A percentile compares a stretch with the other conserved stretches of the same genome.
These are phyloP conservation scores for Hapalemur alaotrensis DNA, from an alignment of 2,797 vertebrate genomes.

Conservation along the genomic window DNA sequence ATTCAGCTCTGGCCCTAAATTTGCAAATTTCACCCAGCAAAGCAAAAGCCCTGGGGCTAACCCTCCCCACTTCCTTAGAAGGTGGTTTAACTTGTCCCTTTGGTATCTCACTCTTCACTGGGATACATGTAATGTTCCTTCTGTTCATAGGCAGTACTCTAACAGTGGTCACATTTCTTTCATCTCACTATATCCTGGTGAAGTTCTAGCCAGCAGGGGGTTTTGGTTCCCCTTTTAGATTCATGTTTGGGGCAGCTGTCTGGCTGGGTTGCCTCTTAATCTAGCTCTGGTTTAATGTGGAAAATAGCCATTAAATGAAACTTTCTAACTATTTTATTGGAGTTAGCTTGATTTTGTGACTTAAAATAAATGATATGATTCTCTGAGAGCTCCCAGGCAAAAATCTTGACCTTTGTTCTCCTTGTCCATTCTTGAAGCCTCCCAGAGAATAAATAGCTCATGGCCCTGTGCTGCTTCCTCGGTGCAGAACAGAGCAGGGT, in stretches of 20 bases:
- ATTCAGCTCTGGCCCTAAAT: not conserved
- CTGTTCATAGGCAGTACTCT: not conserved
- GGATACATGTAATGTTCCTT: not conserved
- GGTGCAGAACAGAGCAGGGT: no score
- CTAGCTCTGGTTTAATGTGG: not conserved
- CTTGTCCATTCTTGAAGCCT: not conserved
- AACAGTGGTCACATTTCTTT: not conserved
- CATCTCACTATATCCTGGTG: not conserved
- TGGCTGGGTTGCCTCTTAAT: not conserved
- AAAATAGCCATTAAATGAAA: not conserved
- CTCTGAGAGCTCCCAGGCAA: not conserved
- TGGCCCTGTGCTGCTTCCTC: fast-evolving
- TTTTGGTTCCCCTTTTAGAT: not conserved
- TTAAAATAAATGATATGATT: not conserved
- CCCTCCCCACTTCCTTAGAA: not conserved
- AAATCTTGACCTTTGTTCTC: not conserved
- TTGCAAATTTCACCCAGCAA: not conserved
- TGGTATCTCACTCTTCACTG: not conserved
- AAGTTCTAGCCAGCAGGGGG: not conserved
- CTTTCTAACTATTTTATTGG: not conserved
- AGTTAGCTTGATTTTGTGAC: not conserved
- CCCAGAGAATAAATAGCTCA: not conserved
- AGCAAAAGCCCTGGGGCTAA: not conserved
- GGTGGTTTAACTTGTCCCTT: not conserved
- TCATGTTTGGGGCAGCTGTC: not conserved